Percentiles rank a stretch among this genome's conserved stretches.
Conservation (phyloP, 1,140 invertebrate species). For the Hypothenemus hampei region DNA sequence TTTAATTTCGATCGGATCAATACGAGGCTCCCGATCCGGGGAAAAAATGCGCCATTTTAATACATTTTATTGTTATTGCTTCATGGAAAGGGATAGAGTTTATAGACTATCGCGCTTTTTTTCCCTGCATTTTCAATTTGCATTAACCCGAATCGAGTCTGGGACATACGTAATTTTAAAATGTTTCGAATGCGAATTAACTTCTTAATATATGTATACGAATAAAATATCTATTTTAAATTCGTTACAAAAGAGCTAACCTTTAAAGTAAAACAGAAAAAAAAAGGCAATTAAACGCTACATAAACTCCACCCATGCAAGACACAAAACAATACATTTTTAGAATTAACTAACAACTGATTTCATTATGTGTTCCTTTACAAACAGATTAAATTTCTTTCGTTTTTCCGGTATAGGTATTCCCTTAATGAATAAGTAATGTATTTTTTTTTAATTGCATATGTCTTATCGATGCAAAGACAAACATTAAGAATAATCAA, state of each 20-base stretch:
- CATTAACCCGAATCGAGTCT: not conserved
- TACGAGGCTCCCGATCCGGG: slow-evolving; percentile 2
- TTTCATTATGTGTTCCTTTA: slow-evolving; percentile 4
- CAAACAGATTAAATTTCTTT: not conserved
- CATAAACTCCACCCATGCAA: slow-evolving; percentile 10
- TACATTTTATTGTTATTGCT: slow-evolving; percentile 24
- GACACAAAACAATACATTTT: slow-evolving; percentile 6
- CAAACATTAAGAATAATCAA: not conserved
- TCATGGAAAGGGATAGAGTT: not conserved
- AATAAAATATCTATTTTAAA: slow-evolving; percentile 10
- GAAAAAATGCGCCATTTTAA: slow-evolving; percentile 21
- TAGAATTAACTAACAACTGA: slow-evolving; percentile 2
- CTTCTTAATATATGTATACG: not conserved
- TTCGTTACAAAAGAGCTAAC: slow-evolving; percentile 1
- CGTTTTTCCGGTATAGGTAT: not conserved
- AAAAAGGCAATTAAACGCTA: slow-evolving; percentile 11
- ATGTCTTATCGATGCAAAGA: not conserved
- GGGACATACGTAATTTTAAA: not conserved
- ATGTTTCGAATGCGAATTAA: not conserved
- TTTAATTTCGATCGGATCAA: slow-evolving; percentile 23
- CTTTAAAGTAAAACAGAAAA: slow-evolving; percentile 7
- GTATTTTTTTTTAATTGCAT: not conserved
- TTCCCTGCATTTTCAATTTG: not conserved
- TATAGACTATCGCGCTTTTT: not conserved
- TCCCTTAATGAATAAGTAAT: not conserved